phyloP scores from a whole-genome alignment of 2,888 invertebrate genomes.

The Orthonevra nobilis region DNA sequence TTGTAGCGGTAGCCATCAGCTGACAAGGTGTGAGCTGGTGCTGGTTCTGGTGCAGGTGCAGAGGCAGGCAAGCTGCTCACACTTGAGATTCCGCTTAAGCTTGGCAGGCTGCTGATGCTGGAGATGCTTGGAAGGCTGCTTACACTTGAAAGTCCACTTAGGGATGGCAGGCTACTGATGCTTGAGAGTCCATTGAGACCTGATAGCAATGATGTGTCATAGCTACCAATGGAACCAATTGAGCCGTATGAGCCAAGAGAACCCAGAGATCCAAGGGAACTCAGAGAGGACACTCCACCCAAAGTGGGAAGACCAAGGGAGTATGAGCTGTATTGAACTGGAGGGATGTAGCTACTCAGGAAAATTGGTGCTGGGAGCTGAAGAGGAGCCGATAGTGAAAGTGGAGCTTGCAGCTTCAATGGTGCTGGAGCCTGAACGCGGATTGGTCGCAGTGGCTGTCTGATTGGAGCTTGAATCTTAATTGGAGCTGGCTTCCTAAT shows the following conservation, averaged over 20 bases:
- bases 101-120: too few species aligned
- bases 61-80: not conserved
- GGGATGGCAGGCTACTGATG: not conserved
- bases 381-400: too few species aligned
- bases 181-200: not conserved
- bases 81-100: not conserved
- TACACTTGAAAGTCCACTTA: not conserved
- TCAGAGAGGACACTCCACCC: too few species aligned
- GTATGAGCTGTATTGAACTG: not conserved
- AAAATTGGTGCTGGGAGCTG: constrained; percentile 10
- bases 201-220: too few species aligned
- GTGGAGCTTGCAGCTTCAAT: not conserved
- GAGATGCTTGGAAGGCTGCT: not conserved
- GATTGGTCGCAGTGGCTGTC: not conserved
- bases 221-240: too few species aligned
- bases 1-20: constrained; percentile 62
- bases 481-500: not conserved
- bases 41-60: constrained; percentile 20
- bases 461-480: constrained; percentile 1
- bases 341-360: constrained; percentile 20
- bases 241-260: too few species aligned
- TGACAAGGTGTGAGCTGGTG: constrained; percentile 50
- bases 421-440: not conserved
- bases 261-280: too few species aligned
- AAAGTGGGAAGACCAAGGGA: too few species aligned